A percentile compares a stretch with the other conserved stretches of the same genome.
phyloP scores from a whole-genome alignment of 2,888 invertebrate species.

The Nebria brevicollis region DNA sequence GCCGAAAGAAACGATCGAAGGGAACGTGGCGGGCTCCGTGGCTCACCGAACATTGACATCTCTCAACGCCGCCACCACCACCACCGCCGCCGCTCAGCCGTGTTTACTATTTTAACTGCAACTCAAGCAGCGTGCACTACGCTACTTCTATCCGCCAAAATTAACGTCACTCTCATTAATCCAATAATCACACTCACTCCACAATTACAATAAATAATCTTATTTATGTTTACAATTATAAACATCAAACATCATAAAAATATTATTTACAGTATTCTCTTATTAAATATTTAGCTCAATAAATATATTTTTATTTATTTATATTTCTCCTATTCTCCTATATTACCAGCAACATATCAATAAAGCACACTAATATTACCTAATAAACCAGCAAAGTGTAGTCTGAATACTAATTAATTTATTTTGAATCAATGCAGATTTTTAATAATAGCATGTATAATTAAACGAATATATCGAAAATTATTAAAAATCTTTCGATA shows the following conservation, averaged over 20 bases:
- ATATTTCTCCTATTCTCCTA: too few relatives aligned
- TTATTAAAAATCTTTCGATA: too few relatives aligned
- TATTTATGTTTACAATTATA: neutral
- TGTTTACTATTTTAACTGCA: constrained; percentile 17
- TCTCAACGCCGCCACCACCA: neutral
- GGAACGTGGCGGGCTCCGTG: neutral
- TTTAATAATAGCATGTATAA: too few relatives aligned
- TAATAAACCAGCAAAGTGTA: too few relatives aligned
- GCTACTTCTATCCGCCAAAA: neutral
- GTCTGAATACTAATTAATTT: too few relatives aligned
- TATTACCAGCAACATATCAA: too few relatives aligned
- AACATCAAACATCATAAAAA: neutral
- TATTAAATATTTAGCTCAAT: too few relatives aligned
- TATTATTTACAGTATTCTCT: too few relatives aligned
- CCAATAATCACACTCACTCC: neutral
- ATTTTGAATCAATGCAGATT: too few relatives aligned
- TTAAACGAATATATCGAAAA: too few relatives aligned
- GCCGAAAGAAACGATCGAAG: neutral
- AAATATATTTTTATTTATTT: too few relatives aligned
- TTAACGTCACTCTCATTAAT: neutral
- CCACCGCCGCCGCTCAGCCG: neutral
- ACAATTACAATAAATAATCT: neutral
- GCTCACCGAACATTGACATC: constrained; percentile 23
- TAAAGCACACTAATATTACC: too few relatives aligned
- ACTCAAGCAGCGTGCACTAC: neutral